Percentiles rank a stretch among this genome's conserved stretches.
Conservation (phyloP, 2,113 vertebrate genomes). For the Rhabdornis inornatus region DNA sequence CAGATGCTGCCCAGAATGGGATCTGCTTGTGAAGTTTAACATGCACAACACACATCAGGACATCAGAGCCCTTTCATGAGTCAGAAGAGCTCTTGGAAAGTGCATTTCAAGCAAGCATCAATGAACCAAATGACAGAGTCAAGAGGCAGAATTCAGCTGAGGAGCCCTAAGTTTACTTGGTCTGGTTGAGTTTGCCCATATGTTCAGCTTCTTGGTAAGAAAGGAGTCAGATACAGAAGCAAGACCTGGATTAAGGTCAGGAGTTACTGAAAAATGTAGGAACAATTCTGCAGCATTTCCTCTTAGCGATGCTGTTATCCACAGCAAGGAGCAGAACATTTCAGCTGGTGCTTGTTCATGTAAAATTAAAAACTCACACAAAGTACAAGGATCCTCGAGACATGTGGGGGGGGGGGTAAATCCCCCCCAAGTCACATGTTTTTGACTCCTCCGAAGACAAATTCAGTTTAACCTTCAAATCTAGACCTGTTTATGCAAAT, state of each 20-base stretch:
- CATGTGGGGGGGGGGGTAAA: accelerated
- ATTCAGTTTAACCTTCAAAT: neutral
- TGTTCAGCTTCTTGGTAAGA: neutral
- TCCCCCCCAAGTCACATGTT: neutral
- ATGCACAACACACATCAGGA: neutral
- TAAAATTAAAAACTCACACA: neutral
- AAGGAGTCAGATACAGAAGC: neutral
- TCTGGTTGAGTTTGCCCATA: neutral
- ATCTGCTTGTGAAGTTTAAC: neutral
- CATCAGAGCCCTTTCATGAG: neutral
- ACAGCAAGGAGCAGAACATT: neutral
- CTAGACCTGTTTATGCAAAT: neutral
- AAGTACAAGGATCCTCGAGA: neutral
- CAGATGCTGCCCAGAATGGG: slow-evolving; percentile 37
- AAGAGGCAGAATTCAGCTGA: neutral
- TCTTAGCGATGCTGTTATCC: neutral
- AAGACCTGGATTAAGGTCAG: neutral
- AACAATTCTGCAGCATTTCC: neutral
- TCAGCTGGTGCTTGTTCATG: neutral
- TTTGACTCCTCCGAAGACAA: neutral
- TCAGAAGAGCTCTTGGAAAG: neutral
- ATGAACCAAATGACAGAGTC: neutral
- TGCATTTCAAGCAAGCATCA: neutral
- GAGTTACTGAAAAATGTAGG: neutral
- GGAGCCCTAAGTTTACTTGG: accelerated